Evolutionary conservation across 2,888 invertebrate species (phyloP).

Genomic region (Phengaris arion): DNA sequence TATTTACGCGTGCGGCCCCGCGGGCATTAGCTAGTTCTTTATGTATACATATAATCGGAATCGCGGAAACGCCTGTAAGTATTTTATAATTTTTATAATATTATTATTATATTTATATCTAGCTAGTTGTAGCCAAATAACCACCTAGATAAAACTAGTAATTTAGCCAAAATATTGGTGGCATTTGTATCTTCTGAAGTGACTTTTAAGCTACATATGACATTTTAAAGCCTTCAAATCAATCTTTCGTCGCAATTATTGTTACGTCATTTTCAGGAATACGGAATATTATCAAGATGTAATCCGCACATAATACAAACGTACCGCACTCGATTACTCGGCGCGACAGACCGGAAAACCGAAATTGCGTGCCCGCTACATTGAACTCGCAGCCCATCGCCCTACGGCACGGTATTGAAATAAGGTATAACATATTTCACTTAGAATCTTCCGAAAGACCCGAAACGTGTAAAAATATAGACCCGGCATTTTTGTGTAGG

Average conservation of each 20-base stretch:
- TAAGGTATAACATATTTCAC: conserved; percentile 16
- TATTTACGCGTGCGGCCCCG: too few species aligned
- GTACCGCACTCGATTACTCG: conserved; percentile 39
- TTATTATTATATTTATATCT: too few species aligned
- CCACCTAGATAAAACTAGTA: too few species aligned
- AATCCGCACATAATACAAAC: background rate
- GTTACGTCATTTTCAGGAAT: background rate
- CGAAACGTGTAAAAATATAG: background rate
- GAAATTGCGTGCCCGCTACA: conserved; percentile 73
- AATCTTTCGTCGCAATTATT: background rate
- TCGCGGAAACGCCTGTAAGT: too few species aligned
- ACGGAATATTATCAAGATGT: background rate
- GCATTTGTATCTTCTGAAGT: too few species aligned
- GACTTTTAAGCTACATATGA: too few species aligned
- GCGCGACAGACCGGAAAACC: conserved; percentile 71
- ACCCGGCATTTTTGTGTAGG: background rate
- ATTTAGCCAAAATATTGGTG: too few species aligned
- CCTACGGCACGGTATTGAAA: conserved; percentile 41
- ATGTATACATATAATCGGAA: too few species aligned
- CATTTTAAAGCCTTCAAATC: too few species aligned
- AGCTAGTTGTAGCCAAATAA: too few species aligned
- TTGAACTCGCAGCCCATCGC: conserved; percentile 61
- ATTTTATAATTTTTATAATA: too few species aligned
- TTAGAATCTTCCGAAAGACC: background rate
- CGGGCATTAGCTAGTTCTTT: too few species aligned